Percentiles rank a stretch among this genome's conserved stretches.
Evolutionary conservation across 2,797 vertebrate genomes (phyloP).

Genomic region (Coregonus ussuriensis): DNA sequence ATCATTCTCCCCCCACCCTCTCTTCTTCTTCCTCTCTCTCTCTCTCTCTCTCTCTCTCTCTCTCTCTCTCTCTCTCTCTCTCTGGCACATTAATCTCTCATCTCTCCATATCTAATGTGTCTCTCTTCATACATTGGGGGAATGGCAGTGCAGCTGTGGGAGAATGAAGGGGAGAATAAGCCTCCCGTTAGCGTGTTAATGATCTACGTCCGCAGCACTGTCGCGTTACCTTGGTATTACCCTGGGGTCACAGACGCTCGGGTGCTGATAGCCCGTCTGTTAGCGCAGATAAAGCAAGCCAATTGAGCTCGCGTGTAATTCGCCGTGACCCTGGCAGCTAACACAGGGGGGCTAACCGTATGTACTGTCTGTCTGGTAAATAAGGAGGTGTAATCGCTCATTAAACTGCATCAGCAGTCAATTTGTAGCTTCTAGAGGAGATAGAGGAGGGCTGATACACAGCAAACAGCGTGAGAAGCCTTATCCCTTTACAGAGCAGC

Average conservation of each 20-base stretch:
- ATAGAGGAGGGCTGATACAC: constrained; percentile 60
- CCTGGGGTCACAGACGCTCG: constrained; percentile 65
- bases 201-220: constrained; percentile 67
- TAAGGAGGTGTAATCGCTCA: constrained; percentile 60
- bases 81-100: constrained; percentile 45
- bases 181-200: constrained; percentile 69
- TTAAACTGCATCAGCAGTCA: constrained; percentile 73
- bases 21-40: not conserved
- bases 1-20: not conserved
- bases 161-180: constrained; percentile 27
- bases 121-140: constrained; percentile 53
- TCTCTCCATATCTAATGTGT: constrained; percentile 64
- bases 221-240: constrained; percentile 67
- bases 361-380: not conserved
- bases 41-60: constrained; percentile 20
- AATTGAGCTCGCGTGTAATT: constrained; percentile 71
- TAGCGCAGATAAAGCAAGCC: constrained; percentile 69
- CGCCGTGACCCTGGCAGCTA: constrained; percentile 62
- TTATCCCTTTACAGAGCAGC: constrained; percentile 53
- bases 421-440: constrained; percentile 61
- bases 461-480: constrained; percentile 64
- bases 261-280: constrained; percentile 74
- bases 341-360: constrained; percentile 27
- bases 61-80: constrained; percentile 33
- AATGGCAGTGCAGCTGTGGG: constrained; percentile 47